phyloP scores from a whole-genome alignment of 1,140 invertebrate genomes.

The Penaeus chinensis region DNA sequence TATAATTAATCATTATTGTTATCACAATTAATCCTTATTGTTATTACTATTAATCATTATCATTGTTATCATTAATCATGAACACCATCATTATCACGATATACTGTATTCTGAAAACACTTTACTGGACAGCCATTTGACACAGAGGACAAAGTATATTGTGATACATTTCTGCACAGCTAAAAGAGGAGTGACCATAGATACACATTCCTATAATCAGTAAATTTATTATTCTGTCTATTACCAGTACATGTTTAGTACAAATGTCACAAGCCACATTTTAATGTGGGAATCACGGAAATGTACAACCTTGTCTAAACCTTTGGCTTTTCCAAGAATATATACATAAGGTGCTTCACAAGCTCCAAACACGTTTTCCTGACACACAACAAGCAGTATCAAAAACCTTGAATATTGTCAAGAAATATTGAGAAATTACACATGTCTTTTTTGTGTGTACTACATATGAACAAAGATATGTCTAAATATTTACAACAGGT shows the following conservation, averaged over 20 bases:
- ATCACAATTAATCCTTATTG: too few relatives aligned
- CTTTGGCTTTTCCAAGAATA: slow-evolving; percentile 33
- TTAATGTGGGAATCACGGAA: slow-evolving; percentile 32
- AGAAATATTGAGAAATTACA: slow-evolving; percentile 35
- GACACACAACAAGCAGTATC: slow-evolving; percentile 25
- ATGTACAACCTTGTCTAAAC: slow-evolving; percentile 41
- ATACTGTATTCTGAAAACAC: too few relatives aligned
- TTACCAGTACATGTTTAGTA: slow-evolving; percentile 46
- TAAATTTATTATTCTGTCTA: slow-evolving; percentile 27
- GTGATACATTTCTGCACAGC: too few relatives aligned
- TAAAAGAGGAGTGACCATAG: too few relatives aligned
- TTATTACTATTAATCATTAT: too few relatives aligned
- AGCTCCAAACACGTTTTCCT: slow-evolving; percentile 28
- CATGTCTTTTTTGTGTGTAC: slow-evolving; percentile 35
- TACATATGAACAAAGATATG: slow-evolving; percentile 40
- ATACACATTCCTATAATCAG: not conserved
- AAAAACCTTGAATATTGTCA: slow-evolving; percentile 16
- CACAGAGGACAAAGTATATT: too few relatives aligned
- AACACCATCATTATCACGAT: too few relatives aligned
- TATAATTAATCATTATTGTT: too few relatives aligned
- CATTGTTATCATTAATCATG: too few relatives aligned
- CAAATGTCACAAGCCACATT: slow-evolving; percentile 47
- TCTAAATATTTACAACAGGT: slow-evolving; percentile 32
- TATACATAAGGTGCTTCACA: slow-evolving; percentile 27
- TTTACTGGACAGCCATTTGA: too few relatives aligned